Conservation (phyloP, 2,888 invertebrate species). For the Hypolimnas misippus region DNA sequence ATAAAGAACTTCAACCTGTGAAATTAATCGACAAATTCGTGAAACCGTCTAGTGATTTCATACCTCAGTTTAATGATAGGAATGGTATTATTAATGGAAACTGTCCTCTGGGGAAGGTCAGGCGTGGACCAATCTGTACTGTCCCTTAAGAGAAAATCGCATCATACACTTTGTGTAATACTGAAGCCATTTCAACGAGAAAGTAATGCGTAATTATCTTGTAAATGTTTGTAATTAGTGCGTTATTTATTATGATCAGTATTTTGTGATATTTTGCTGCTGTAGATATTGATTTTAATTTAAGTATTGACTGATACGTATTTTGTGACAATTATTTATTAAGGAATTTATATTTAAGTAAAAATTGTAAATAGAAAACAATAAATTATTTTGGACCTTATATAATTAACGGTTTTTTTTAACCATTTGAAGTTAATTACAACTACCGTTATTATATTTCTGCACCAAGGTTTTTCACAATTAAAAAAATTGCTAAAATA, state of each 20-base stretch:
- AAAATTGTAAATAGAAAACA: too few relatives aligned
- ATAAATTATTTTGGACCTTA: too few relatives aligned
- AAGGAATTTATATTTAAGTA: not conserved
- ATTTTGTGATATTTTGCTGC: not conserved
- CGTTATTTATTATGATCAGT: not conserved
- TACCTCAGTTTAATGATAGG: slow-evolving; percentile 30
- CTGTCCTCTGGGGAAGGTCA: slow-evolving; percentile 27
- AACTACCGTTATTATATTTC: too few relatives aligned
- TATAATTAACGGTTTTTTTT: too few relatives aligned
- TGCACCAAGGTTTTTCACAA: too few relatives aligned
- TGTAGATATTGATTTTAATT: not conserved
- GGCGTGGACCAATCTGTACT: slow-evolving; percentile 30
- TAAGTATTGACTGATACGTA: not conserved
- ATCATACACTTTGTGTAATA: not conserved
- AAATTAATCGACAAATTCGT: slow-evolving; percentile 11
- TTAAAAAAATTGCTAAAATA: too few relatives aligned
- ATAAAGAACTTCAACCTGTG: not conserved
- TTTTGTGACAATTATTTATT: not conserved
- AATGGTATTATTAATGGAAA: slow-evolving; percentile 16
- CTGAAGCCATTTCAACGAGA: not conserved
- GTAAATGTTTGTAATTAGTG: not conserved
- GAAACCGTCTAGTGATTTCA: slow-evolving; percentile 2
- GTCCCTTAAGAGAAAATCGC: not conserved
- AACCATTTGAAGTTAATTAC: too few relatives aligned
- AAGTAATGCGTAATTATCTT: not conserved